phyloP scores from a whole-genome alignment of 2,888 invertebrate species.

The Blera fallax region DNA sequence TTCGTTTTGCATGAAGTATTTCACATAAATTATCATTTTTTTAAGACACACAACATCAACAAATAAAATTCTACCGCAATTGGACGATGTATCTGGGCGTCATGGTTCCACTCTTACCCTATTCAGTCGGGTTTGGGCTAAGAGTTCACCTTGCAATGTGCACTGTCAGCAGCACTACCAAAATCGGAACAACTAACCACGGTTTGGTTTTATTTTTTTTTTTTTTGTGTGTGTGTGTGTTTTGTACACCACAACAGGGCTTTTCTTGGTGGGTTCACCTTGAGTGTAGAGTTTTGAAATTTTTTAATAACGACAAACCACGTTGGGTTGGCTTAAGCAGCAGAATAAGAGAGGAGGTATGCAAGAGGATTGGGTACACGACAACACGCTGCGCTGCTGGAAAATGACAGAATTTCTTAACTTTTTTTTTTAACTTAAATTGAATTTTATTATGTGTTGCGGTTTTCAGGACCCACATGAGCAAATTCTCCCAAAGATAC shows the following conservation, averaged over 20 bases:
- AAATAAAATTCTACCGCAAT: slow-evolving; percentile 48
- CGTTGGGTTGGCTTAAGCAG: background rate
- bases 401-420: slow-evolving; percentile 37
- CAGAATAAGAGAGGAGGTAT: background rate
- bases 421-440: slow-evolving; percentile 28
- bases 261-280: slow-evolving; percentile 39
- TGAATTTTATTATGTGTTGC: slow-evolving; percentile 50
- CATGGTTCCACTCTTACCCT: slow-evolving; percentile 35
- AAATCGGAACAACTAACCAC: slow-evolving; percentile 63
- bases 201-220: slow-evolving; percentile 2
- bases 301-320: slow-evolving; percentile 16
- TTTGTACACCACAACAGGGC: background rate
- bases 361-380: slow-evolving; percentile 7
- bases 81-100: slow-evolving; percentile 18
- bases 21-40: slow-evolving; percentile 67
- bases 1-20: slow-evolving; percentile 66
- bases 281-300: slow-evolving; percentile 35
- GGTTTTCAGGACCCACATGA: slow-evolving; percentile 32
- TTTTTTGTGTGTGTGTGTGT: too few species aligned
- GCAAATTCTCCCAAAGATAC: background rate
- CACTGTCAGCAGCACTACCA: slow-evolving; percentile 9
- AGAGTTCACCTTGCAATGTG: slow-evolving; percentile 57
- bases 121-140: slow-evolving; percentile 4
- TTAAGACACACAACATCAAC: slow-evolving; percentile 49
- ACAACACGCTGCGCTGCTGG: background rate